Evolutionary conservation across 2,888 invertebrate genomes (phyloP), one percentile per base, ranked within the genome.

Genomic region (Meteorus colon): DNA sequence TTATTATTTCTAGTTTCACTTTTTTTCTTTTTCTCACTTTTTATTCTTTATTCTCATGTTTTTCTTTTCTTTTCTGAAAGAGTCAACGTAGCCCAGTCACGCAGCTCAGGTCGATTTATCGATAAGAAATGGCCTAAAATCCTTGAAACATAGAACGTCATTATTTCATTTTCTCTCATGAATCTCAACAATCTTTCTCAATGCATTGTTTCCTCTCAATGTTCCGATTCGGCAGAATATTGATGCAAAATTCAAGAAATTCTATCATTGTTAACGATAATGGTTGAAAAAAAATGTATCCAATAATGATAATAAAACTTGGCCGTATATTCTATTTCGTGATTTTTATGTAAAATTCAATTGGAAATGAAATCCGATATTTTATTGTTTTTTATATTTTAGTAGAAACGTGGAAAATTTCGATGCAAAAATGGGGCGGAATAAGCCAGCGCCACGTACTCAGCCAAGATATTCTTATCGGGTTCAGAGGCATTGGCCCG

Each of bases 21-120:
- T n/a, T 48, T 48, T 5, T 10, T 41, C 41, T 41, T 10, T 8
- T 41, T 34, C 34, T 34, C 8, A 72, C n/a, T 45, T 34, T 60
- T 60, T 16, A 16, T 48, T 48, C 14, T 48, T 48, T 5, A 48
- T 16, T 48, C 16, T 48, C 14, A 48, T n/a, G n/a, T 48, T 48
- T 16, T 48, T 48, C n/a, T 48, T 48, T 48, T 16, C n/a, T 16
- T 16, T 48, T 48, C 16, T 48, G 5, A 48, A 48, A 48, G 65
- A 71, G 65, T 65, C 66, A 65, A 77, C 73, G 70, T 71, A 59
- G 75, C 51, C 51, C 27, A 59, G 75, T 71, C 48, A 19, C 63
- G 66, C 55, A 48, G 75, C 48, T 55, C n/a, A 48, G 71, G 75
- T 29, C 55, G 75, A 73, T 77, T 77, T 34, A 37, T 29, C 31